A percentile compares a stretch with the other conserved stretches of the same genome.
phyloP scores from a whole-genome alignment of 2,888 invertebrate genomes.

The Masnerella sp. region DNA sequence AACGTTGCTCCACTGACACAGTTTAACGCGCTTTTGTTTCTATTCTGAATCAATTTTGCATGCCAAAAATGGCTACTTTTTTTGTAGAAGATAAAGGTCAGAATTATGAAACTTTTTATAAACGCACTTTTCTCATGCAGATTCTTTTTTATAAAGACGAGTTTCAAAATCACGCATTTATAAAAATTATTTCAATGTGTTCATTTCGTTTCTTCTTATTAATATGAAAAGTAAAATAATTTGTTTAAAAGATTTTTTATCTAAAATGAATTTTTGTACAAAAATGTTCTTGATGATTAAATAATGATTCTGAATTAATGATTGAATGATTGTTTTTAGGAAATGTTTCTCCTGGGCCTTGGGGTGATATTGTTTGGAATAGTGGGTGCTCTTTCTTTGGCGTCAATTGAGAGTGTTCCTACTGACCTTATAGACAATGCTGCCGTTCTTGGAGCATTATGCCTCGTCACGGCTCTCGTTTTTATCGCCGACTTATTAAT shows the following conservation, averaged over 20 bases:
- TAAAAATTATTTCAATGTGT: too few species aligned
- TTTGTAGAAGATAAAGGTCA: too few species aligned
- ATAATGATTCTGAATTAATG: neutral
- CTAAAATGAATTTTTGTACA: neutral
- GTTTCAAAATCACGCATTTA: too few species aligned
- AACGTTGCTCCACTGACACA: conserved; percentile 41
- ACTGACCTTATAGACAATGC: conserved; percentile 84
- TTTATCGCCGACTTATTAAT: conserved; percentile 83
- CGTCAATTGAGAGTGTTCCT: conserved; percentile 85
- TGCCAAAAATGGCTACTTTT: too few species aligned
- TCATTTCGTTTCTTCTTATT: too few species aligned
- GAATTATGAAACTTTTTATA: too few species aligned
- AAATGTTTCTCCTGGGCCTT: conserved; percentile 84
- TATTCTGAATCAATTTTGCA: conserved; percentile 12
- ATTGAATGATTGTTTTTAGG: conserved; percentile 73
- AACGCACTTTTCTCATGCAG: too few species aligned
- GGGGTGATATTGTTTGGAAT: conserved; percentile 85
- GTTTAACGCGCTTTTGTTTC: conserved; percentile 30
- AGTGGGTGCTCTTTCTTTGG: conserved; percentile 84
- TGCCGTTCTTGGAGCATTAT: conserved; percentile 83
- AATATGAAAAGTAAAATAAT: neutral
- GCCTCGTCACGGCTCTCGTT: conserved; percentile 83
- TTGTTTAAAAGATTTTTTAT: too few species aligned
- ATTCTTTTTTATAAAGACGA: too few species aligned
- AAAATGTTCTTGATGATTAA: neutral